Evolutionary conservation across 2,113 vertebrate species (phyloP).

Genomic region (Ia io): DNA sequence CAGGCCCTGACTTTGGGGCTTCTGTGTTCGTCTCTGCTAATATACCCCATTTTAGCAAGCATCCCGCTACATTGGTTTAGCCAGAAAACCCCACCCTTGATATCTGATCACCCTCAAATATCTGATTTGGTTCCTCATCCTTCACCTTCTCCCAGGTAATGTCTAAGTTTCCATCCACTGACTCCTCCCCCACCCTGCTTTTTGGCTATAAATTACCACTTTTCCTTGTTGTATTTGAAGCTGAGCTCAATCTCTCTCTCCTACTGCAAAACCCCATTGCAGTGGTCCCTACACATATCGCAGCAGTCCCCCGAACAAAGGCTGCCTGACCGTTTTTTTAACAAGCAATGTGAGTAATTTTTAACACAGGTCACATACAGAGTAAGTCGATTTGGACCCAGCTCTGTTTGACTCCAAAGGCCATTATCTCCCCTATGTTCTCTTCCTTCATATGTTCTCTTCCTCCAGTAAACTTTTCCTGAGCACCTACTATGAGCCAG

Average conservation of each 20-base stretch:
- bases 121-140: not conserved
- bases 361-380: not conserved
- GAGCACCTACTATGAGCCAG: not conserved
- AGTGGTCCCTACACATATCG: not conserved
- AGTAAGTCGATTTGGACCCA: not conserved
- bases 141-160: not conserved
- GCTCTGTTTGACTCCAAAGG: not conserved
- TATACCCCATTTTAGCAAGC: not conserved
- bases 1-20: not conserved
- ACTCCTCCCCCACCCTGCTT: not conserved
- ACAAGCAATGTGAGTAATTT: not conserved
- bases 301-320: not conserved
- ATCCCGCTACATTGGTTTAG: not conserved
- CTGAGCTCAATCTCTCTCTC: not conserved
- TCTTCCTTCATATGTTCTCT: not conserved
- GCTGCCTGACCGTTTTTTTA: not conserved
- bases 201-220: not conserved
- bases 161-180: not conserved
- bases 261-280: not conserved
- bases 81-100: not conserved
- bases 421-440: not conserved
- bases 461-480: not conserved
- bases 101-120: not conserved
- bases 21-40: not conserved
- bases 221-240: not conserved